These are phyloP conservation scores for Cataglyphis rosenhaueri DNA, from an alignment of 2,888 invertebrate species.

Conservation along the genomic window DNA sequence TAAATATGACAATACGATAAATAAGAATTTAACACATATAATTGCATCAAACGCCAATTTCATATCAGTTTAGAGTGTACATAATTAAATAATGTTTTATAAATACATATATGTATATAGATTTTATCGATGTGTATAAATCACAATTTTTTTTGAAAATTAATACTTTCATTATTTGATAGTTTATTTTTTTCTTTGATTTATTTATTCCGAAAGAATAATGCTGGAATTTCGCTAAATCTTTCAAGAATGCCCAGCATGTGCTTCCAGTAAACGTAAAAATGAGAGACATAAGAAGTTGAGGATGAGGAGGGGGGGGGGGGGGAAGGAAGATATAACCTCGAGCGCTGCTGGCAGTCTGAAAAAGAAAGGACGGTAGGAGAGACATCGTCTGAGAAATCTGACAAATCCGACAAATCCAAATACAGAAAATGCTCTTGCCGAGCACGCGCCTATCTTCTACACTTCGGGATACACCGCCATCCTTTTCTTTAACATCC, in stretches of 20 bases:
- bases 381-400: slow-evolving; percentile 71
- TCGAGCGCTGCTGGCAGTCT: slow-evolving; percentile 39
- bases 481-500: slow-evolving; percentile 36
- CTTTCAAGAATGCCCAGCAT: slow-evolving; percentile 50
- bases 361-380: slow-evolving; percentile 35
- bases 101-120: not conserved
- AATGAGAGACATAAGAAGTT: slow-evolving; percentile 1
- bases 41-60: not conserved
- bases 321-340: not conserved
- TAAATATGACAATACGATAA: not conserved
- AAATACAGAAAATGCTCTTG: slow-evolving; percentile 75
- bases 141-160: not conserved
- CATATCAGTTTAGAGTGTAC: not conserved
- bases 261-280: not conserved
- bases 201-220: slow-evolving; percentile 20
- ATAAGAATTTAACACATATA: not conserved
- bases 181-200: not conserved
- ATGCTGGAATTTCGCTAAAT: slow-evolving; percentile 51
- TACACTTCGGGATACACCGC: slow-evolving; percentile 32
- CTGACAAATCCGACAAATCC: slow-evolving; percentile 80
- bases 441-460: slow-evolving; percentile 61
- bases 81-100: not conserved
- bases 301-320: not conserved
- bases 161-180: slow-evolving; percentile 10
- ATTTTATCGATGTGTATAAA: not conserved